Evolutionary conservation across 2,113 vertebrate species (phyloP).

Genomic region (Corythornis madagascariensis): DNA sequence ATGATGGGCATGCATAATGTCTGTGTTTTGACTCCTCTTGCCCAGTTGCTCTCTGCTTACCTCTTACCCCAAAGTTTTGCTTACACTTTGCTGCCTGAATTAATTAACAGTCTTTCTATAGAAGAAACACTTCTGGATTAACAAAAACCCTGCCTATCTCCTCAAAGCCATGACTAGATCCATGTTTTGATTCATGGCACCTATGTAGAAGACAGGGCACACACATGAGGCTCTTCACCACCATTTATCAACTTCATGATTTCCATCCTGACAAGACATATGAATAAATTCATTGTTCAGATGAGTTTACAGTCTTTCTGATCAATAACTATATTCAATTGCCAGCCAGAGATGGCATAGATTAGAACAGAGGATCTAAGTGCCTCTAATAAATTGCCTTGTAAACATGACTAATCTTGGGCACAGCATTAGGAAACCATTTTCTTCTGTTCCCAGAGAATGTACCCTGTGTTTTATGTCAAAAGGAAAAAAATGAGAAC

Average conservation of each 20-base stretch:
- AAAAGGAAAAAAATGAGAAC: slow-evolving; percentile 7
- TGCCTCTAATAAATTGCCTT: neutral
- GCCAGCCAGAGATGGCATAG: neutral
- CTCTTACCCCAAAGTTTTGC: neutral
- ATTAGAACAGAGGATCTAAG: neutral
- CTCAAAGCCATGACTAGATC: neutral
- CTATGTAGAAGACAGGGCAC: neutral
- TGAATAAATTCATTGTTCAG: slow-evolving; percentile 23
- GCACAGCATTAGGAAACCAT: neutral
- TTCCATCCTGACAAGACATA: neutral
- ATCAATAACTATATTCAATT: neutral
- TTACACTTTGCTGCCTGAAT: neutral
- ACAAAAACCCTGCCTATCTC: neutral
- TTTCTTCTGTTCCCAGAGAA: slow-evolving; percentile 16
- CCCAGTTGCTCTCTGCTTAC: neutral
- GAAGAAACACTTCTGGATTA: neutral
- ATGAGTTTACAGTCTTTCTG: neutral
- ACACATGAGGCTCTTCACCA: neutral
- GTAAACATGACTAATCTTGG: neutral
- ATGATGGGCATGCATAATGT: neutral
- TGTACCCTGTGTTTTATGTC: neutral
- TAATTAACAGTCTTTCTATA: neutral
- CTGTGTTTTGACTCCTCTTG: neutral
- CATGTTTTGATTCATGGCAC: neutral
- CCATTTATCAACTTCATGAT: neutral